phyloP scores from a whole-genome alignment of 1,140 invertebrate genomes.

The Drosophila pachea region DNA sequence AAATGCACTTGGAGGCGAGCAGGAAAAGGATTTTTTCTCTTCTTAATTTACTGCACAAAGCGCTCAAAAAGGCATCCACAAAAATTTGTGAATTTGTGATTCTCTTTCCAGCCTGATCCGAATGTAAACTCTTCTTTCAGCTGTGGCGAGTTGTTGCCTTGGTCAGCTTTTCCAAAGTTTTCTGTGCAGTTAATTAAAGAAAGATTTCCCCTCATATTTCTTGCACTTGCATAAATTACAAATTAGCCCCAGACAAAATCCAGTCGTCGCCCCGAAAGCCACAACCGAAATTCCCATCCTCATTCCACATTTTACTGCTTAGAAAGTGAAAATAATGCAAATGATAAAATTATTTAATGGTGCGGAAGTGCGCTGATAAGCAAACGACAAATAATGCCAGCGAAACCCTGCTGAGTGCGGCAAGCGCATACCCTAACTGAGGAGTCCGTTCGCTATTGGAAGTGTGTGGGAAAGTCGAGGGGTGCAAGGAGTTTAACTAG shows the following conservation, averaged over 20 bases:
- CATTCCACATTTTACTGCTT: conserved; percentile 48
- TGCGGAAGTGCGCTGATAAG: conserved; percentile 75
- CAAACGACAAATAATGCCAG: conserved; percentile 67
- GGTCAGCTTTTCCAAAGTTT: conserved; percentile 18
- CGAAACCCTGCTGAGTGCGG: conserved; percentile 7
- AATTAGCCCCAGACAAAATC: conserved; percentile 64
- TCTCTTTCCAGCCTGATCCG: conserved; percentile 1
- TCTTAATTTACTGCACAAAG: conserved; percentile 41
- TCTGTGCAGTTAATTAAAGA: conserved; percentile 66
- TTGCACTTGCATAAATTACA: conserved; percentile 66
- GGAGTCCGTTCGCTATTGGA: not conserved
- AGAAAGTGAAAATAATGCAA: conserved; percentile 77
- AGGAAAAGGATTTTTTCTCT: conserved; percentile 33
- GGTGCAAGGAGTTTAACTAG: no score
- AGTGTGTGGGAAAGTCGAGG: no score
- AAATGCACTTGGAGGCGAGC: conserved; percentile 60
- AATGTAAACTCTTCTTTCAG: conserved; percentile 6
- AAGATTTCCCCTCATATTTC: conserved; percentile 46
- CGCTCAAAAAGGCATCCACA: not conserved
- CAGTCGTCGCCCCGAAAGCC: conserved; percentile 18
- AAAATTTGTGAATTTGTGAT: no score
- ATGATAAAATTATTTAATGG: conserved; percentile 77
- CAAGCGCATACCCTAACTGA: conserved; percentile 20
- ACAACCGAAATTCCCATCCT: conserved; percentile 3
- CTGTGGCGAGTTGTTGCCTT: not conserved